phyloP scores from a whole-genome alignment of 2,113 vertebrate species.

The Callipepla squamata region DNA sequence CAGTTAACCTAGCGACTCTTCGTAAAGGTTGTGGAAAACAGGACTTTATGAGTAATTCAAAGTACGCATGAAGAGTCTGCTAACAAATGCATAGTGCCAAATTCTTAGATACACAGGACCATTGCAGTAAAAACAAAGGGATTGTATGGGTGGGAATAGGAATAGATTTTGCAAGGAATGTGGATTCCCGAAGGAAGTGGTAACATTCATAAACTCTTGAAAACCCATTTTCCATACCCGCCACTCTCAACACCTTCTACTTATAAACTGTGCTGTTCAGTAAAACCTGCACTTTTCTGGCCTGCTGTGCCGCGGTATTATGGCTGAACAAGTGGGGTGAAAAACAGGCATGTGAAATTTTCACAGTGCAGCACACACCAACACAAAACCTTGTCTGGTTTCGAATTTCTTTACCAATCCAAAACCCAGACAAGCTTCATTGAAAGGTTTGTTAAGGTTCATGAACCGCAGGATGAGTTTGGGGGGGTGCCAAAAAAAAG shows the following conservation, averaged over 20 bases:
- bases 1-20: background rate
- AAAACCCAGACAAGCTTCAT: conserved; percentile 45
- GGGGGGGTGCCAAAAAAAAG: conserved; percentile 7
- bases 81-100: background rate
- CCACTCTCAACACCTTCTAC: conserved; percentile 7
- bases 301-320: background rate
- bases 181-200: conserved; percentile 46
- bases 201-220: conserved; percentile 29
- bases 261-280: background rate
- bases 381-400: conserved; percentile 38
- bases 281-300: background rate
- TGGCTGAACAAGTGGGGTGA: conserved; percentile 26
- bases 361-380: background rate
- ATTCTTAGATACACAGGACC: conserved; percentile 37
- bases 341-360: conserved; percentile 28
- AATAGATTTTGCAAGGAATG: conserved; percentile 49
- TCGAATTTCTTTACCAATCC: conserved; percentile 50
- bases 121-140: conserved; percentile 36
- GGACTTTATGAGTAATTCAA: conserved; percentile 30
- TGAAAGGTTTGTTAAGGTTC: conserved; percentile 53
- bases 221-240: background rate
- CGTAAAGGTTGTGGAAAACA: background rate
- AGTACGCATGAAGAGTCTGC: background rate
- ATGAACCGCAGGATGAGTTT: conserved; percentile 39
- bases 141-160: conserved; percentile 13